Base-by-base conservation (phyloP, 2,797 vertebrate genomes). In the Eospalax fontanierii region DNA sequence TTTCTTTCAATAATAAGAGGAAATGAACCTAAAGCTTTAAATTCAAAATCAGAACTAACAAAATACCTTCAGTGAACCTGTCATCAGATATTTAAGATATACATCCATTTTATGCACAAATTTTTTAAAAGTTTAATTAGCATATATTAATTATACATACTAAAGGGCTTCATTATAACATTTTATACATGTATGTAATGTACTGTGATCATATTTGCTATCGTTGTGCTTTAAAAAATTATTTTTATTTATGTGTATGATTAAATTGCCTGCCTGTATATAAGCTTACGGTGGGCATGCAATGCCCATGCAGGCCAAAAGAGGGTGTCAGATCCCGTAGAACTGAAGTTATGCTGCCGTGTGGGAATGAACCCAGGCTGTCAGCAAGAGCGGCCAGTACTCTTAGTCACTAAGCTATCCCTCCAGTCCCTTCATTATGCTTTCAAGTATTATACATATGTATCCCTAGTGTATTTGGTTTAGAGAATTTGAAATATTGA, bases 401-500 rank as follows among this genome's bases (percentile, higher is more conserved):
- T 46, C 46, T 46, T 46, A 46, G 11, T 11, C 46, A 46, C 46
- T 46, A 11, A 5, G 46, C 46, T 46, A 46, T 46, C 11, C 46
- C 11, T 11, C 46, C n/a, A n/a, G 11, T 5, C 11, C 46, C n/a
- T 22, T 38, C 66, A 19, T 46, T 46, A 11, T 70, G 66, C 57
- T 84, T 43, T 94, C 40, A 83, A 11, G 65, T 16, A 59, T 66
- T 7, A 83, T 10, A 33, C 16, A 9, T 15, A 40, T 40, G 26
- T 22, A 24, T 40, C 21, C n/a, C 81, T 26, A 35, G 90, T 8
- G 70, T 50, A 74, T 38, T 16, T 46, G 61, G 82, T 70, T 12
- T 66, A 87, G 65, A 91, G 19, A 50, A 93, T 68, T 82, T 87
- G 59, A 65, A 94, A 79, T 71, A 71, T 19, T 6, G 22, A 88